Percentiles rank a stretch among this genome's conserved stretches.
Evolutionary conservation across 1,140 invertebrate species (phyloP).

Genomic region (Trypoxylus dichotomus): DNA sequence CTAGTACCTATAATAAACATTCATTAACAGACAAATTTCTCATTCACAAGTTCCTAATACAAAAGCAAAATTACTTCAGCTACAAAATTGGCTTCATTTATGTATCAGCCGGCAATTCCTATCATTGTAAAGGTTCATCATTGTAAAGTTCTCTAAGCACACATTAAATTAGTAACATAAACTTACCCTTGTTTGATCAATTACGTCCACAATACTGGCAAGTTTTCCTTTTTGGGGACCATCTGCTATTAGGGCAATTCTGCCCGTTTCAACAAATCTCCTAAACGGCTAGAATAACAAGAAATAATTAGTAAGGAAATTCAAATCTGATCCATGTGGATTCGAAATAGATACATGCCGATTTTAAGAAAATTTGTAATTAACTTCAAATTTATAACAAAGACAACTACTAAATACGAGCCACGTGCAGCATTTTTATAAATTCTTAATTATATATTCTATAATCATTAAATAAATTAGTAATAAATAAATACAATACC

Average conservation of each 20-base stretch:
- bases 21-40: background rate
- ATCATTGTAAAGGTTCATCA: constrained; percentile 61
- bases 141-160: constrained; percentile 32
- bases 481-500: constrained; percentile 48
- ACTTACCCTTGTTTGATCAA: constrained; percentile 94
- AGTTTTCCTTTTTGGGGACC: constrained; percentile 89
- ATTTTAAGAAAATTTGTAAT: background rate
- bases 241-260: constrained; percentile 90
- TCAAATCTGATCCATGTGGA: background rate
- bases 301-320: background rate
- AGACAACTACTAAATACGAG: background rate
- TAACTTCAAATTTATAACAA: no score
- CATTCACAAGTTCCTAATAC: background rate
- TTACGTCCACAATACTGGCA: constrained; percentile 91
- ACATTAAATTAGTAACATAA: constrained; percentile 24
- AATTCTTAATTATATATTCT: background rate
- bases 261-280: constrained; percentile 94
- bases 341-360: background rate
- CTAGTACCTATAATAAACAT: constrained; percentile 70
- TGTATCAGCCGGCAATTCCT: constrained; percentile 72
- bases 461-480: background rate
- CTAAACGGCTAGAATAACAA: constrained; percentile 78
- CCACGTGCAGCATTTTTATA: background rate
- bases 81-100: constrained; percentile 56
- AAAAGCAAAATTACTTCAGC: constrained; percentile 6